Evolutionary conservation across 2,113 vertebrate species (phyloP).

Genomic region (Grus americana): DNA sequence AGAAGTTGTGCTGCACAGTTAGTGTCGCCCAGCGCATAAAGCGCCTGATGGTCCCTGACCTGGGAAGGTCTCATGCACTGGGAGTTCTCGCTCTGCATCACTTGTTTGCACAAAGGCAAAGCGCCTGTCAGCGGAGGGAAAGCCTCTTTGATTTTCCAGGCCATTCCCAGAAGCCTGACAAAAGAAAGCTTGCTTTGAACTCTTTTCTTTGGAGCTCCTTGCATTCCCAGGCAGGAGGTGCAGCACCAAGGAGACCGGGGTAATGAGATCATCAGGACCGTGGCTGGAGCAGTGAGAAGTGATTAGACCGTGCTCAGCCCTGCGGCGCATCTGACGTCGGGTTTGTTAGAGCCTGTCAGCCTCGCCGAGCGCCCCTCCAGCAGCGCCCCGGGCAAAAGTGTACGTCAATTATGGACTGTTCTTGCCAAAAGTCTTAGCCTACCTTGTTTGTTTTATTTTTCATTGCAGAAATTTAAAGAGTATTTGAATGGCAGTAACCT

Average conservation of each 20-base stretch:
- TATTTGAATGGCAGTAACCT: conserved; percentile 98
- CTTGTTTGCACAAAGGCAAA: background rate
- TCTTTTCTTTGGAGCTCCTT: background rate
- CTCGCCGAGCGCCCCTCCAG: background rate
- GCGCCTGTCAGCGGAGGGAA: background rate
- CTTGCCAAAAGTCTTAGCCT: background rate
- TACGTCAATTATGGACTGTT: accelerated
- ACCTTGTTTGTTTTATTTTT: conserved; percentile 1
- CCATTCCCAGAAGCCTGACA: conserved; percentile 11
- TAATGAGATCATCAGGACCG: background rate
- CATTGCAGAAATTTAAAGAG: conserved; percentile 94
- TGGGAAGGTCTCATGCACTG: background rate
- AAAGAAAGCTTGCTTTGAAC: conserved; percentile 10
- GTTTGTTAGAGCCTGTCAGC: background rate
- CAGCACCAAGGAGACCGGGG: background rate
- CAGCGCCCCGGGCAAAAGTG: background rate
- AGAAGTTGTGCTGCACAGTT: background rate
- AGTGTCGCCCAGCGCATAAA: background rate
- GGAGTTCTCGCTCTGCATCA: background rate
- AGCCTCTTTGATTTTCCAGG: background rate
- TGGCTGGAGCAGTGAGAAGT: background rate
- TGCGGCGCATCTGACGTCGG: accelerated
- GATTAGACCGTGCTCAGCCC: background rate
- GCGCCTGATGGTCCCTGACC: background rate
- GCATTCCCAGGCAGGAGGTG: background rate